These are phyloP conservation scores for Sylvilagus bachmani DNA, from an alignment of 2,113 vertebrate species.

Conservation along the genomic window DNA sequence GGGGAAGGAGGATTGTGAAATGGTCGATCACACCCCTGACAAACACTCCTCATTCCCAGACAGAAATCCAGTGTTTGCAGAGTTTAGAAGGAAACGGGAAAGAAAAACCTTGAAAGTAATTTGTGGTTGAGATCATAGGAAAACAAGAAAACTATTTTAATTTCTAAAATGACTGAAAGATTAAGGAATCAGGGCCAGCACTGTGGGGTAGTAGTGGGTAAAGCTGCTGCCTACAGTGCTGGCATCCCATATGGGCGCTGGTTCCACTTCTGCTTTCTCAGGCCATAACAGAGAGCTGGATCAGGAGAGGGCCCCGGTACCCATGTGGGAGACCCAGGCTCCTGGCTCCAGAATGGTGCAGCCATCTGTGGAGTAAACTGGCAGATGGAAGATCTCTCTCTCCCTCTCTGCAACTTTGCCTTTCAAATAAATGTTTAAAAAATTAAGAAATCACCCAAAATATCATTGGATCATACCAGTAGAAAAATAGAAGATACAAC, in stretches of 20 bases:
- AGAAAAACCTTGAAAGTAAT: not conserved
- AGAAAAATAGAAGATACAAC: not conserved
- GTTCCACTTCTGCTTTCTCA: too few relatives aligned
- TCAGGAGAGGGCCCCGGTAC: too few relatives aligned
- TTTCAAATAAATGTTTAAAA: too few relatives aligned
- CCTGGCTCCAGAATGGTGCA: too few relatives aligned
- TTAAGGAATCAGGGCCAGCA: not conserved
- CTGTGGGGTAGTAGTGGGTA: too few relatives aligned
- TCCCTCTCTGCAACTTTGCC: too few relatives aligned
- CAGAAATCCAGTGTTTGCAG: not conserved
- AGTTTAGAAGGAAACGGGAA: not conserved
- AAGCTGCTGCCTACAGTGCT: too few relatives aligned
- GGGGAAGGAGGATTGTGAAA: fast-evolving
- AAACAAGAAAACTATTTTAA: not conserved
- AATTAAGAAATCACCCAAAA: not conserved
- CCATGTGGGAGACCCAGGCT: too few relatives aligned
- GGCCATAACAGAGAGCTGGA: too few relatives aligned
- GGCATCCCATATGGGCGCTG: too few relatives aligned
- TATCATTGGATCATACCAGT: not conserved
- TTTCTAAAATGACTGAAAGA: slow-evolving; percentile 8
- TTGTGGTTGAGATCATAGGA: not conserved
- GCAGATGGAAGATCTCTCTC: too few relatives aligned
- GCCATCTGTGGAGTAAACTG: too few relatives aligned
- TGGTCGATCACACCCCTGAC: fast-evolving
- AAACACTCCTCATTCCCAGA: not conserved